Percentiles rank a stretch among this genome's conserved stretches.
phyloP scores from a whole-genome alignment of 2,113 vertebrate species.

The Pomatorhinus ruficollis region DNA sequence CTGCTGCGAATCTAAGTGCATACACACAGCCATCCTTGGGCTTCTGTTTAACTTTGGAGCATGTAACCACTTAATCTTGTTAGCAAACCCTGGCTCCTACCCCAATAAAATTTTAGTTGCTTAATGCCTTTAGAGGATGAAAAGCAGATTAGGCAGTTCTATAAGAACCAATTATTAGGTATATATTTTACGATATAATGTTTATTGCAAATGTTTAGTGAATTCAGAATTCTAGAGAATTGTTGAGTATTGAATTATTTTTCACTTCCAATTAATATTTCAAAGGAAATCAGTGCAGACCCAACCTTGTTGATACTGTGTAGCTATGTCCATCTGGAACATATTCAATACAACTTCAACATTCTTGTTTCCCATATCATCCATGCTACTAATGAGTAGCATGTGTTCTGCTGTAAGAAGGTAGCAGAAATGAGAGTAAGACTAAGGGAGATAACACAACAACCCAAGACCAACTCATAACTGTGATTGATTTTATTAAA shows the following conservation, averaged over 20 bases:
- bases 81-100: background rate
- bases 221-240: background rate
- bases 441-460: constrained; percentile 43
- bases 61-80: background rate
- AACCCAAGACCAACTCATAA: constrained; percentile 47
- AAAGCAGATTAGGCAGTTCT: background rate
- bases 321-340: constrained; percentile 71
- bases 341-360: constrained; percentile 60
- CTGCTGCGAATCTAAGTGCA: fast-evolving
- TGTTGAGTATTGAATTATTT: constrained; percentile 1
- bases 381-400: constrained; percentile 66
- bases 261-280: constrained; percentile 43
- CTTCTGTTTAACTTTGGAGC: background rate
- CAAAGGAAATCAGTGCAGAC: background rate
- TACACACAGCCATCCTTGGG: background rate
- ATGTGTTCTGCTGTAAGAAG: constrained; percentile 64
- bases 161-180: background rate
- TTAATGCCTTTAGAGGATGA: background rate
- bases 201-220: background rate
- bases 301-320: constrained; percentile 27
- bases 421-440: constrained; percentile 32
- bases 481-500: constrained; percentile 47
- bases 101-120: background rate
- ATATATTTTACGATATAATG: background rate
- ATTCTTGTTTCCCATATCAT: constrained; percentile 65